phyloP scores from a whole-genome alignment of 2,797 vertebrate species.

The Ctenosaura bakeri region DNA sequence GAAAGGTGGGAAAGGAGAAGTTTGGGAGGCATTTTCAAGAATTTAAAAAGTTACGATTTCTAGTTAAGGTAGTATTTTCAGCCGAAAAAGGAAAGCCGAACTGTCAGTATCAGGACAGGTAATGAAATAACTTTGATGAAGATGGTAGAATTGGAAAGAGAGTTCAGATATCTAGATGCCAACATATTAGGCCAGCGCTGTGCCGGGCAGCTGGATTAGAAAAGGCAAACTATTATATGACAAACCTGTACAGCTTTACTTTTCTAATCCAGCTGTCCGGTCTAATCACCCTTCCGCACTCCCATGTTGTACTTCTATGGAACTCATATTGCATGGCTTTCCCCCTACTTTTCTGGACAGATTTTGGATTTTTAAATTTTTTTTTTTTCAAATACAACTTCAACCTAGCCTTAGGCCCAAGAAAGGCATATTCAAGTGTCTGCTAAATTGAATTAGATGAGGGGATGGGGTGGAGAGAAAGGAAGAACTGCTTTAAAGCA shows the following conservation, averaged over 20 bases:
- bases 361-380: neutral
- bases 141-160: neutral
- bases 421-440: neutral
- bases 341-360: no score
- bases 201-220: no score
- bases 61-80: neutral
- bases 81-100: neutral
- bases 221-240: neutral
- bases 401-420: neutral
- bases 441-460: slow-evolving; percentile 33
- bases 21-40: neutral
- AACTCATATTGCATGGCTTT: neutral
- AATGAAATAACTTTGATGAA: neutral
- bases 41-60: neutral
- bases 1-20: neutral
- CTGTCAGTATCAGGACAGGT: no score
- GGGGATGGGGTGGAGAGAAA: neutral
- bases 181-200: neutral
- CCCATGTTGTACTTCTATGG: neutral
- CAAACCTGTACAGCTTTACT: neutral
- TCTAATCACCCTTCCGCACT: no score
- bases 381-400: neutral
- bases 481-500: neutral
- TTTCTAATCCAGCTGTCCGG: neutral
- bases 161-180: neutral